Evolutionary conservation across 2,113 vertebrate species (phyloP).

Genomic region (Myotis brandtii): DNA sequence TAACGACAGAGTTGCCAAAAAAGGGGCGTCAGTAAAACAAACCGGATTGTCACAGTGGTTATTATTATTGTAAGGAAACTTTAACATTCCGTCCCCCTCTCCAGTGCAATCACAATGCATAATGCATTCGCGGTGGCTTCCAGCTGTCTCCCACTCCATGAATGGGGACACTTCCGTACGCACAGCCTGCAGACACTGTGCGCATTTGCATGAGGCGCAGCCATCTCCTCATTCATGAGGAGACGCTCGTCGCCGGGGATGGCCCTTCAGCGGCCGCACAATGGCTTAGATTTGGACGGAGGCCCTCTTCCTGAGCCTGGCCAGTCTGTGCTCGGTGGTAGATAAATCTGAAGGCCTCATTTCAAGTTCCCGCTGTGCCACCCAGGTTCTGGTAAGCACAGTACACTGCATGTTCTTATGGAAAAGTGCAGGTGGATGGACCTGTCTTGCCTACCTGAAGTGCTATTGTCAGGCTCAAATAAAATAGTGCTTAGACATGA

Average conservation of each 20-base stretch:
- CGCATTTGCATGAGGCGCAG: constrained; percentile 71
- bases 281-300: background rate
- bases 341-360: background rate
- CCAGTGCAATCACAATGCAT: constrained; percentile 82
- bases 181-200: constrained; percentile 35
- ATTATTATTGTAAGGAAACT: constrained; percentile 84
- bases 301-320: background rate
- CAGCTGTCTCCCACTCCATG: constrained; percentile 79
- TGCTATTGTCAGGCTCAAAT: background rate
- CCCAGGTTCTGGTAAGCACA: background rate
- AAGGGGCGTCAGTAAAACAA: constrained; percentile 81
- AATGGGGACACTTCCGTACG: constrained; percentile 69
- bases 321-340: accelerated
- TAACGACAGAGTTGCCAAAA: constrained; percentile 78
- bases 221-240: constrained; percentile 74
- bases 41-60: constrained; percentile 81
- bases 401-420: background rate
- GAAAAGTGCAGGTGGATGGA: accelerated
- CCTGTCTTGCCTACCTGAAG: background rate
- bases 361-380: background rate
- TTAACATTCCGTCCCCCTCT: constrained; percentile 78
- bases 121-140: constrained; percentile 80
- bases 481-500: background rate
- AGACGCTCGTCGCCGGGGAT: background rate
- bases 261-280: background rate